These are phyloP conservation scores for Parauchenoglanis punctatus DNA, from an alignment of 2,797 vertebrate species.

Conservation along the genomic window DNA sequence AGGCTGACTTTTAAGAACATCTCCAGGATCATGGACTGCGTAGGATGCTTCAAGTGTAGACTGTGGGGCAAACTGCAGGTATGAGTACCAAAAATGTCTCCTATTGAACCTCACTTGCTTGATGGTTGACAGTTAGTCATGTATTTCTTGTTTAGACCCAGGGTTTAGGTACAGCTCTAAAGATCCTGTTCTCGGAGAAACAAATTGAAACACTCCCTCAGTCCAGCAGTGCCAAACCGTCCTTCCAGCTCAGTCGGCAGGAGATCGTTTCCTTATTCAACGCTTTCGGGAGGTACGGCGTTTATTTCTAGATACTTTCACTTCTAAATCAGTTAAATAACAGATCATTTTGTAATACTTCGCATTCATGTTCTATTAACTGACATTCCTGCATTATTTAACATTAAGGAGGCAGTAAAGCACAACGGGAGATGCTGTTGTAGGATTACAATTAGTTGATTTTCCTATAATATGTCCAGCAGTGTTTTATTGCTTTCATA, in stretches of 20 bases:
- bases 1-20: slow-evolving; percentile 90
- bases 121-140: background rate
- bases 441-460: background rate
- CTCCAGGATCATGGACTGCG: slow-evolving; percentile 94
- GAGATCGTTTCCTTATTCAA: slow-evolving; percentile 92
- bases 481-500: background rate
- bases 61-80: slow-evolving; percentile 96
- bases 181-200: slow-evolving; percentile 91
- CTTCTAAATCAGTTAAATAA: background rate
- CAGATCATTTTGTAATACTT: background rate
- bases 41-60: slow-evolving; percentile 92
- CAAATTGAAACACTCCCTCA: slow-evolving; percentile 84
- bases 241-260: slow-evolving; percentile 88
- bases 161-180: slow-evolving; percentile 90
- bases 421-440: background rate
- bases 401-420: background rate
- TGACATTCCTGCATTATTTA: background rate
- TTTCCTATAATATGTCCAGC: background rate
- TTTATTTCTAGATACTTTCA: background rate
- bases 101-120: background rate
- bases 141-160: slow-evolving; percentile 79
- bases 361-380: background rate
- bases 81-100: background rate
- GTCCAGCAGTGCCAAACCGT: slow-evolving; percentile 69
- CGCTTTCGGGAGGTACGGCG: slow-evolving; percentile 87